phyloP scores from a whole-genome alignment of 2,888 invertebrate genomes.

The Trypoxylon attenuatum region DNA sequence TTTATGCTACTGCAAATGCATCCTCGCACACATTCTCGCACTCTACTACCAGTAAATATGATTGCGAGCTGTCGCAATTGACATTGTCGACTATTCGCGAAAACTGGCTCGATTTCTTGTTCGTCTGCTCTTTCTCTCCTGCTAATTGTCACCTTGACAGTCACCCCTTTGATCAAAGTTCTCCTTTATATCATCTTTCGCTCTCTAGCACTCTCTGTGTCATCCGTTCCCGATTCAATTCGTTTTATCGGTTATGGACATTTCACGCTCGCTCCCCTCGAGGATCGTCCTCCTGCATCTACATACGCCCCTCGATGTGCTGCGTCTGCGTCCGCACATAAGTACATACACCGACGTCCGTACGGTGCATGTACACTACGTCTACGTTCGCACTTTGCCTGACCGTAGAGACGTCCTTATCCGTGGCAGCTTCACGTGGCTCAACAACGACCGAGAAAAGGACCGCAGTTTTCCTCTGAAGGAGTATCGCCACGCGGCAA shows the following conservation, averaged over 20 bases:
- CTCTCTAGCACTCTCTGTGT: background rate
- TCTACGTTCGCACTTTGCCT: background rate
- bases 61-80: background rate
- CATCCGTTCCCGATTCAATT: background rate
- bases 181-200: background rate
- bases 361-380: background rate
- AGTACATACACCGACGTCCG: background rate
- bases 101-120: background rate
- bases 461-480: conserved; percentile 72
- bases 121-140: conserved; percentile 36
- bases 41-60: too few species aligned
- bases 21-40: too few species aligned
- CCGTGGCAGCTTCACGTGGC: conserved; percentile 54
- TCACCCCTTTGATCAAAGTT: conserved; percentile 1
- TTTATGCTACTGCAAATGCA: too few species aligned
- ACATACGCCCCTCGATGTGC: background rate
- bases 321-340: background rate
- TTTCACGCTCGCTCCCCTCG: conserved; percentile 18
- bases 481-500: conserved; percentile 62
- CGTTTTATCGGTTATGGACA: conserved; percentile 17
- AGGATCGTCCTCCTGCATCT: conserved; percentile 32
- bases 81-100: background rate
- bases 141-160: conserved; percentile 12
- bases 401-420: conserved; percentile 21
- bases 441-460: conserved; percentile 72